phyloP scores from a whole-genome alignment of 2,888 invertebrate species.

The Pristionchus mayeri region DNA sequence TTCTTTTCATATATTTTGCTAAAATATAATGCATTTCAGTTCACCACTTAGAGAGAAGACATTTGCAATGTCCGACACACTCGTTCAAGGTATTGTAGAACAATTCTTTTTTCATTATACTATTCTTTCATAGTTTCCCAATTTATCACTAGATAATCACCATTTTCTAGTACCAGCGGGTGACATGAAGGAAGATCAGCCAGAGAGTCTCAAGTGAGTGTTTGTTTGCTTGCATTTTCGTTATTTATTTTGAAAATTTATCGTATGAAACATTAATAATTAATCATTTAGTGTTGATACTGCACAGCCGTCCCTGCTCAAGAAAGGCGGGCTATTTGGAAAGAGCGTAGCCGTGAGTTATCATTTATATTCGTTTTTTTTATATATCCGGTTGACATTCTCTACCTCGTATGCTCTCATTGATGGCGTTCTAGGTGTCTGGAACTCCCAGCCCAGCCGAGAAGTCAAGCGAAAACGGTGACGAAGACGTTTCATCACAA shows the following conservation, averaged over 20 bases:
- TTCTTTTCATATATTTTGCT: neutral
- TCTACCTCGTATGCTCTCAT: neutral
- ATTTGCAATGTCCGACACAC: constrained; percentile 30
- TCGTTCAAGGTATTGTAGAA: neutral
- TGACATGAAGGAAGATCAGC: neutral
- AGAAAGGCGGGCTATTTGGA: constrained; percentile 57
- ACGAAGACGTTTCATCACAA: neutral
- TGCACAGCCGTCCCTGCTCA: constrained; percentile 48
- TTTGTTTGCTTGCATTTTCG: neutral
- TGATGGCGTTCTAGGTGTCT: neutral
- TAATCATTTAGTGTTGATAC: constrained; percentile 6
- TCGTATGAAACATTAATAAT: neutral
- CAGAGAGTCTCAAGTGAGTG: constrained; percentile 1
- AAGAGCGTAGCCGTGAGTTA: constrained; percentile 51
- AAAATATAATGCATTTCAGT: neutral
- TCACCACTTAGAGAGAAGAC: neutral
- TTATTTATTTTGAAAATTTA: neutral
- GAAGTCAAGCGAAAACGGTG: neutral
- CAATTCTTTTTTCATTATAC: neutral
- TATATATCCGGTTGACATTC: neutral
- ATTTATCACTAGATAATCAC: neutral
- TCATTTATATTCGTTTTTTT: neutral
- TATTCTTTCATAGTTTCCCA: too few relatives aligned
- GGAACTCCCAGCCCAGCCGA: neutral
- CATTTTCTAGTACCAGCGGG: neutral